phyloP scores from a whole-genome alignment of 2,797 vertebrate species.

The Oreortyx pictus region DNA sequence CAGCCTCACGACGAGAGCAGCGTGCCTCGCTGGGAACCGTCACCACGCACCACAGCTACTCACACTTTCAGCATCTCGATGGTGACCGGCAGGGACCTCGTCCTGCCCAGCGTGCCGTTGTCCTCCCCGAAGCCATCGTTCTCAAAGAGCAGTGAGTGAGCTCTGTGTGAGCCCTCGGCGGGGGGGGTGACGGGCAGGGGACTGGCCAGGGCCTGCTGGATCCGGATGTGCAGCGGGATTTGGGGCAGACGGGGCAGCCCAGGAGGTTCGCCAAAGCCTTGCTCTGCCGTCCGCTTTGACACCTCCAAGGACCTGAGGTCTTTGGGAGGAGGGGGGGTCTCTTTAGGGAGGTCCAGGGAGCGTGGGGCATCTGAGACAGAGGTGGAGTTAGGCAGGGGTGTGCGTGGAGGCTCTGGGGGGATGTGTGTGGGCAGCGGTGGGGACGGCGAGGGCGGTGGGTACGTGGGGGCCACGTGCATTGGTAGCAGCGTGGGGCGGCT shows the following conservation, averaged over 20 bases:
- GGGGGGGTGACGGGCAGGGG: slow-evolving; percentile 87
- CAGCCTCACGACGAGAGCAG: accelerated
- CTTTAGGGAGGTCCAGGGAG: slow-evolving; percentile 59
- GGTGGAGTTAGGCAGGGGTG: slow-evolving; percentile 74
- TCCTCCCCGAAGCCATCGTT: slow-evolving; percentile 85
- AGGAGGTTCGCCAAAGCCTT: slow-evolving; percentile 68
- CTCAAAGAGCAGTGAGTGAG: slow-evolving; percentile 93
- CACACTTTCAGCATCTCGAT: slow-evolving; percentile 98
- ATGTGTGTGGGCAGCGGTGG: slow-evolving; percentile 86
- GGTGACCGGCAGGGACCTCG: slow-evolving; percentile 92
- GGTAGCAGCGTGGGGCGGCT: not conserved
- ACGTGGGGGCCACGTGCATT: not conserved
- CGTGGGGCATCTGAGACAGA: slow-evolving; percentile 34
- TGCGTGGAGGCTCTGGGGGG: slow-evolving; percentile 84
- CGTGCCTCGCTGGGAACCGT: no score
- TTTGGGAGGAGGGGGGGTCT: slow-evolving; percentile 55
- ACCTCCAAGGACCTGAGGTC: slow-evolving; percentile 52
- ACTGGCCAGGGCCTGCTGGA: slow-evolving; percentile 93
- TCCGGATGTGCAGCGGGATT: slow-evolving; percentile 94
- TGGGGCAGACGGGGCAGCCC: slow-evolving; percentile 83
- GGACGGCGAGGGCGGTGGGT: slow-evolving; percentile 71
- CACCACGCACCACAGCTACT: slow-evolving; percentile 66
- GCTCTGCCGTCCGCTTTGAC: slow-evolving; percentile 50
- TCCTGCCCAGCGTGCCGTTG: slow-evolving; percentile 75
- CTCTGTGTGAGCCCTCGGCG: slow-evolving; percentile 89